phyloP scores from a whole-genome alignment of 53 echinoderm and acorn worm genomes.

The Stichopus horrens region DNA sequence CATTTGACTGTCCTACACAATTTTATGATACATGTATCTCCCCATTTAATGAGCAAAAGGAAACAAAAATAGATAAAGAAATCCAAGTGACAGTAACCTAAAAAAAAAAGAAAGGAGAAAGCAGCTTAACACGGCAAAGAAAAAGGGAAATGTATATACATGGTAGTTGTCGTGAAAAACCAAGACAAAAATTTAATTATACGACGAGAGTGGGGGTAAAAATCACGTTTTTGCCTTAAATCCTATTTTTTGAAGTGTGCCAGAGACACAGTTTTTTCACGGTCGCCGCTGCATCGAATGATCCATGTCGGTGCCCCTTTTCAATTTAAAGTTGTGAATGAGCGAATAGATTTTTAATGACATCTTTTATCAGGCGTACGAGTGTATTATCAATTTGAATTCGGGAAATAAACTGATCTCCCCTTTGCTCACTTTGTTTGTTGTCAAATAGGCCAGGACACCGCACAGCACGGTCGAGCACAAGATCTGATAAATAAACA shows the following conservation, averaged over 20 bases:
- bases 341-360: constrained; percentile 35
- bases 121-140: constrained; percentile 13
- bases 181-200: constrained; percentile 37
- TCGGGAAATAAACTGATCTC: constrained; percentile 16
- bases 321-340: constrained; percentile 47
- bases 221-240: constrained; percentile 34
- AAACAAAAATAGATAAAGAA: background rate
- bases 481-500: constrained; percentile 35
- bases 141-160: background rate
- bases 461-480: constrained; percentile 8
- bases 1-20: constrained; percentile 9
- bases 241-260: constrained; percentile 9
- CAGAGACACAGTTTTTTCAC: constrained; percentile 27
- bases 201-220: constrained; percentile 7
- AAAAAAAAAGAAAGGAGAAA: background rate
- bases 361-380: constrained; percentile 40
- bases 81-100: constrained; percentile 5
- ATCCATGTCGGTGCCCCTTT: constrained; percentile 38
- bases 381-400: constrained; percentile 39
- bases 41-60: constrained; percentile 2
- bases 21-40: constrained; percentile 14
- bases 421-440: constrained; percentile 21
- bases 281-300: constrained; percentile 9
- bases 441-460: constrained; percentile 34
- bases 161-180: background rate